Conservation (phyloP, 1,140 invertebrate genomes). For the Anadara kagoshimensis region DNA sequence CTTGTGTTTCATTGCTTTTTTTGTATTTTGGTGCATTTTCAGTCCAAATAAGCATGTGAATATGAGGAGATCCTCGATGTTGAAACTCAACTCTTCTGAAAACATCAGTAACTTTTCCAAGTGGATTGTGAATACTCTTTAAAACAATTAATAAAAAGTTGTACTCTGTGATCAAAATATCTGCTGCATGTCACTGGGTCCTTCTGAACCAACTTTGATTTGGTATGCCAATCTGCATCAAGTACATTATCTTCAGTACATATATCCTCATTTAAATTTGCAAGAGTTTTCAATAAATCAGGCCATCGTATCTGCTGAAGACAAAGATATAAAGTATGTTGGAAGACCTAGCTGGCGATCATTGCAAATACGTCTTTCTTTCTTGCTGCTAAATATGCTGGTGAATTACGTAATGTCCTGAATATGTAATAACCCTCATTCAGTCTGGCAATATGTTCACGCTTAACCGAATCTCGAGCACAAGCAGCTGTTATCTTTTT, state of each 20-base stretch:
- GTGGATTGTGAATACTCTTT: slow-evolving; percentile 16
- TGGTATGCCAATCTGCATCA: slow-evolving; percentile 21
- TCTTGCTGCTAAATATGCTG: slow-evolving; percentile 16
- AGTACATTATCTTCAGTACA: slow-evolving; percentile 37
- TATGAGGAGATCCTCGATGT: slow-evolving; percentile 31
- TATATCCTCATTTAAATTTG: slow-evolving; percentile 28
- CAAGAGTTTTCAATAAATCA: slow-evolving; percentile 42
- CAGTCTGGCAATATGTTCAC: slow-evolving; percentile 2
- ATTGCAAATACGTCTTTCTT: slow-evolving; percentile 40
- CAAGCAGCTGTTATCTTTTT: neutral
- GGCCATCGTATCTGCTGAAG: slow-evolving; percentile 51
- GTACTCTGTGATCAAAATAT: slow-evolving; percentile 45
- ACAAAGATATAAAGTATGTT: slow-evolving; percentile 47
- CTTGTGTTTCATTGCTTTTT: neutral
- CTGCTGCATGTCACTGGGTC: slow-evolving; percentile 51
- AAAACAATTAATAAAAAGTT: slow-evolving; percentile 36
- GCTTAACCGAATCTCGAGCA: neutral
- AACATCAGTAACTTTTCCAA: slow-evolving; percentile 18
- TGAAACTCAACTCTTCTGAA: slow-evolving; percentile 33
- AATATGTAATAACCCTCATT: slow-evolving; percentile 32
- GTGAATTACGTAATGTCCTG: slow-evolving; percentile 16
- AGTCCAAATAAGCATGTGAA: slow-evolving; percentile 34
- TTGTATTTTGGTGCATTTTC: slow-evolving; percentile 24
- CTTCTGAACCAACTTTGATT: slow-evolving; percentile 30
- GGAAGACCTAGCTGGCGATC: slow-evolving; percentile 41